Evolutionary conservation across 2,888 invertebrate genomes (phyloP), one percentile per base, ranked within the genome.

Genomic region (Shargacucullia verbasci): DNA sequence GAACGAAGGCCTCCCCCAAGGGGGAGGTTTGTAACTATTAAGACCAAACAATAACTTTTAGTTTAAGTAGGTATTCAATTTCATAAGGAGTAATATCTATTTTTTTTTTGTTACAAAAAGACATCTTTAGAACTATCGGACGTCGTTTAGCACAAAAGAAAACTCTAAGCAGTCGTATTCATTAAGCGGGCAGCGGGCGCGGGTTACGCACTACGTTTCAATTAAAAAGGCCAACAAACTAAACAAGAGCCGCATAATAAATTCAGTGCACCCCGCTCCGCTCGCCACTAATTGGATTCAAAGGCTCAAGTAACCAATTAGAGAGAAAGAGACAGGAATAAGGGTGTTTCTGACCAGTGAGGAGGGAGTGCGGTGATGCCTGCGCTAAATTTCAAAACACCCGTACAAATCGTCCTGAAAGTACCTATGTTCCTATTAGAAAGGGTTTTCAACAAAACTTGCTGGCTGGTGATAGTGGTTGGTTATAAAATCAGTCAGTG

Each of bases 191-290:
- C 60, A 70, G 73, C 73, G 71, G 71, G 71, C 63, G 79, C 83
- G 85, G 84, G 83, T 83, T 87, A 89, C 86, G 86, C 85, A 87
- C 85, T 87, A 88, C 86, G 81, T 91, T 91, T 91, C 90, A 91
- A 91, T 91, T 90, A 87, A 86, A 89, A 88, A 86, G 82, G 77
- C 82, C 78, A 76, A 79, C 85, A 82, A 85, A 88, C 88, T 89
- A 88, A 90, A 89, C 86, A 88, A 87, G 84, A 85, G 82, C 82
- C 78, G 73, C 81, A 85, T 88, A 88, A 89, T 90, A 91, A 90
- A 90, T 91, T 89, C 88, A 88, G 81, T 81, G 82, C 79, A 80
- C 82, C 82, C 83, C 56, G 82, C 80, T 81, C 83, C 82, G 80
- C 77, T 77, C 80, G 57, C 76, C 79, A 80, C 85, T 91, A 92